Conservation (phyloP, 2,888 invertebrate genomes). For the Amphipyra tragopoginis region DNA sequence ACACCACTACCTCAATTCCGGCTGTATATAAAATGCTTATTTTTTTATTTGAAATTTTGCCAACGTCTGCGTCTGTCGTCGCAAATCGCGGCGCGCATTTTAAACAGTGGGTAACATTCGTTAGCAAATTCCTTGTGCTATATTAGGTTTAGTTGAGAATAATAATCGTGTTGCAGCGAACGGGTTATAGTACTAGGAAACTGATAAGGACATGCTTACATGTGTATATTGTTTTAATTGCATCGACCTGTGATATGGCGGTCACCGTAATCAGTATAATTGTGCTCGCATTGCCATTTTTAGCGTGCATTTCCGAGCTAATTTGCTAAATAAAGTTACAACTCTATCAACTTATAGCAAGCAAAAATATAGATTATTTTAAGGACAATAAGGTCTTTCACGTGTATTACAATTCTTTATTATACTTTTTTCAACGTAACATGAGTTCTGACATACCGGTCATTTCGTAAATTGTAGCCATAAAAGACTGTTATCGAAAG, state of each 20-base stretch:
- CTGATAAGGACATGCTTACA: constrained; percentile 51
- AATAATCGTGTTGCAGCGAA: constrained; percentile 42
- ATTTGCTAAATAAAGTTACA: constrained; percentile 18
- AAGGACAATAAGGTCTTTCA: neutral
- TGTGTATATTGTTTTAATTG: constrained; percentile 45
- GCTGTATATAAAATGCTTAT: constrained; percentile 45
- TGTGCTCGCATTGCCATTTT: constrained; percentile 17
- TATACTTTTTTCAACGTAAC: too few relatives aligned
- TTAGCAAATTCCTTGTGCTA: constrained; percentile 64
- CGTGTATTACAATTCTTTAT: too few relatives aligned
- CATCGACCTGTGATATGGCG: constrained; percentile 40
- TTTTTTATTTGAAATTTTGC: constrained; percentile 67
- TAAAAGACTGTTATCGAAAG: too few relatives aligned
- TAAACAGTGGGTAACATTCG: constrained; percentile 55
- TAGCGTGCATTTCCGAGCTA: constrained; percentile 38
- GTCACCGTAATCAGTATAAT: constrained; percentile 42
- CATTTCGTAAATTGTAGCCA: too few relatives aligned
- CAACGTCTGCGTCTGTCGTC: constrained; percentile 55
- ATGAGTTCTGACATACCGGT: too few relatives aligned
- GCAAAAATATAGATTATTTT: too few relatives aligned
- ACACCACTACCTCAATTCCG: constrained; percentile 26
- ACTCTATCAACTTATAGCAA: constrained; percentile 12
- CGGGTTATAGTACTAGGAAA: constrained; percentile 57
- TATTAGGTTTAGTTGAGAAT: constrained; percentile 52
- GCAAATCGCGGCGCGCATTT: constrained; percentile 57